phyloP scores from a whole-genome alignment of 2,113 vertebrate genomes.

The Pelusios castaneus region DNA sequence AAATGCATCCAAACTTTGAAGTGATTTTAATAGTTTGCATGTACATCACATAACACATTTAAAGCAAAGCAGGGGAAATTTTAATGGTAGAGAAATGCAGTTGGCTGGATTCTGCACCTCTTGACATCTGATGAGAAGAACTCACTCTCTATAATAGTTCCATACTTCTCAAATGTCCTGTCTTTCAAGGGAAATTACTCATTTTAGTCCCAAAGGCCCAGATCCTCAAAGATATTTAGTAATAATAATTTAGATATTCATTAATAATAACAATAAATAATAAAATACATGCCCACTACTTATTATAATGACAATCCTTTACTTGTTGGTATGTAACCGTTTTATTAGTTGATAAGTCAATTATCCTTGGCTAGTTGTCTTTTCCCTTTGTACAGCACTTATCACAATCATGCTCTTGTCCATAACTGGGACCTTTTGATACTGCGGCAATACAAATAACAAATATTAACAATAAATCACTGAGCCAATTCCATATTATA shows the following conservation, averaged over 20 bases:
- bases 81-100: neutral
- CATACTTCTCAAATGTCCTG: too few relatives aligned
- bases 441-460: neutral
- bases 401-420: neutral
- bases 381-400: neutral
- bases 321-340: neutral
- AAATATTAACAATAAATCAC: neutral
- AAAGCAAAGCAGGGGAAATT: neutral
- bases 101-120: neutral
- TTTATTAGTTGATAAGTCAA: neutral
- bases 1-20: neutral
- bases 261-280: neutral
- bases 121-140: rapidly evolving
- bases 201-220: neutral
- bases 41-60: neutral
- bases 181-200: neutral
- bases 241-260: neutral
- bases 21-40: neutral
- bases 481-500: neutral
- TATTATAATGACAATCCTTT: neutral
- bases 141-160: neutral
- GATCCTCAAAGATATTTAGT: neutral
- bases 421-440: neutral
- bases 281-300: neutral
- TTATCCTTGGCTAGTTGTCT: neutral